phyloP scores from a whole-genome alignment of 2,888 invertebrate species.

The Drosophila multiciliata region DNA sequence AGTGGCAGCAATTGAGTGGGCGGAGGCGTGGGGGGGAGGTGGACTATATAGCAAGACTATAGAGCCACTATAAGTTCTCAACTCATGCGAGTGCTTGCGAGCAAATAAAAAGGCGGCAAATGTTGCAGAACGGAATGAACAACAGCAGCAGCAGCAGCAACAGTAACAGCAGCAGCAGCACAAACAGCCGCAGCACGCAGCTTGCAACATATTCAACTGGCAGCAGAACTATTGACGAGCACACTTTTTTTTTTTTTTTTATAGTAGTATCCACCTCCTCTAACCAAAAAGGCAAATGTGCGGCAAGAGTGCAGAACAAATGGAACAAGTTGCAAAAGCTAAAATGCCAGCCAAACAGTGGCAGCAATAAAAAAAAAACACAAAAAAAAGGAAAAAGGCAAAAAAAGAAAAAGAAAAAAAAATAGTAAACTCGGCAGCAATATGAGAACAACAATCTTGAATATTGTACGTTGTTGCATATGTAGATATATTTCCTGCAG shows the following conservation, averaged over 20 bases:
- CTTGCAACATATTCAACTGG: slow-evolving; percentile 9
- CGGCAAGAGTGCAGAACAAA: slow-evolving; percentile 73
- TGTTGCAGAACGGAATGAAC: slow-evolving; percentile 57
- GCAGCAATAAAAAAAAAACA: slow-evolving; percentile 20
- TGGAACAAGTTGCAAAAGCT: slow-evolving; percentile 74
- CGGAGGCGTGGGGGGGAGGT: slow-evolving; percentile 16
- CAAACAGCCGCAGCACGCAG: neutral
- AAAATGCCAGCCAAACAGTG: slow-evolving; percentile 68
- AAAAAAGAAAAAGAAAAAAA: slow-evolving; percentile 18
- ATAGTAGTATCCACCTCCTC: too few species aligned
- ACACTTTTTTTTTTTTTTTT: neutral
- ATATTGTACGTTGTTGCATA: slow-evolving; percentile 71
- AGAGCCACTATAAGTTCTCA: slow-evolving; percentile 43
- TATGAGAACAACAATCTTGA: slow-evolving; percentile 77
- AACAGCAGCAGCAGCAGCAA: slow-evolving; percentile 14
- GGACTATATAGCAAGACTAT: slow-evolving; percentile 34
- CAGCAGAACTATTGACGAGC: slow-evolving; percentile 26
- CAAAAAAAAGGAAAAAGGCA: slow-evolving; percentile 1
- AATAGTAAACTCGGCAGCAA: slow-evolving; percentile 51
- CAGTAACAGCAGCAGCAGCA: neutral
- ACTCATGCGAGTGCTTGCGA: slow-evolving; percentile 37
- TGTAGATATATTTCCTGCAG: slow-evolving; percentile 77
- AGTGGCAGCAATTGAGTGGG: slow-evolving; percentile 15
- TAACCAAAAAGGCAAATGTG: slow-evolving; percentile 50
- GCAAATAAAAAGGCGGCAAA: slow-evolving; percentile 67